Conservation (phyloP, 1,140 invertebrate species). For the Camponotus vicinus region DNA sequence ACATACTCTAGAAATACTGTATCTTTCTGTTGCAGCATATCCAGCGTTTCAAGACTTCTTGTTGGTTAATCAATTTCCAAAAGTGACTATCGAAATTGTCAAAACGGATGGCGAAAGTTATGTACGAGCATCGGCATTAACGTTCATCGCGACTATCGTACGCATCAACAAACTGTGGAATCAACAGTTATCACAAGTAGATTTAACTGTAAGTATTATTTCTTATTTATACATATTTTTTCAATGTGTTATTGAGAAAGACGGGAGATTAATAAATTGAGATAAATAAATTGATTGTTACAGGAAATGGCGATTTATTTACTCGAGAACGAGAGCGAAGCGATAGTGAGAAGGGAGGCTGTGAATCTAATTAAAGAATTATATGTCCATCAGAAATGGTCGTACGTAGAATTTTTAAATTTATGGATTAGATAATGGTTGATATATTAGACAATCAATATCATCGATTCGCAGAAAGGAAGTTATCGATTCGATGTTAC, state of each 20-base stretch:
- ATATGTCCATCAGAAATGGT: constrained; percentile 89
- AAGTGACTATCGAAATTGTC: constrained; percentile 88
- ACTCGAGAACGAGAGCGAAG: constrained; percentile 90
- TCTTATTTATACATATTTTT: background rate
- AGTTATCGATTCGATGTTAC: constrained; percentile 79
- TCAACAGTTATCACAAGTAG: constrained; percentile 86
- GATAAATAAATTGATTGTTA: constrained; percentile 81
- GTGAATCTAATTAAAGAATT: constrained; percentile 89
- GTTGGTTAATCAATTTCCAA: constrained; percentile 88
- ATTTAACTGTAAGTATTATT: constrained; percentile 88
- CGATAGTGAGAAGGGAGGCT: constrained; percentile 91
- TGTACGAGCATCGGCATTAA: constrained; percentile 90
- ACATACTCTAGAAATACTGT: too few species aligned
- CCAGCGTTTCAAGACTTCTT: constrained; percentile 92
- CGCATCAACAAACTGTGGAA: constrained; percentile 90
- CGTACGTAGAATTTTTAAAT: constrained; percentile 78
- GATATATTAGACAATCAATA: background rate
- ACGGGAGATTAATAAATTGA: background rate
- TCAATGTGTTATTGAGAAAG: background rate
- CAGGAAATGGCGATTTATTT: constrained; percentile 89
- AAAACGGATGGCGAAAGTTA: constrained; percentile 90
- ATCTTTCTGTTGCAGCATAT: constrained; percentile 87
- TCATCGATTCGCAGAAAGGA: constrained; percentile 73
- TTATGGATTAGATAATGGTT: background rate
- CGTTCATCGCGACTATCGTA: constrained; percentile 89